Evolutionary conservation across 2,888 invertebrate species (phyloP), one percentile per base, ranked within the genome.

Genomic region (Oscheius sp.): DNA sequence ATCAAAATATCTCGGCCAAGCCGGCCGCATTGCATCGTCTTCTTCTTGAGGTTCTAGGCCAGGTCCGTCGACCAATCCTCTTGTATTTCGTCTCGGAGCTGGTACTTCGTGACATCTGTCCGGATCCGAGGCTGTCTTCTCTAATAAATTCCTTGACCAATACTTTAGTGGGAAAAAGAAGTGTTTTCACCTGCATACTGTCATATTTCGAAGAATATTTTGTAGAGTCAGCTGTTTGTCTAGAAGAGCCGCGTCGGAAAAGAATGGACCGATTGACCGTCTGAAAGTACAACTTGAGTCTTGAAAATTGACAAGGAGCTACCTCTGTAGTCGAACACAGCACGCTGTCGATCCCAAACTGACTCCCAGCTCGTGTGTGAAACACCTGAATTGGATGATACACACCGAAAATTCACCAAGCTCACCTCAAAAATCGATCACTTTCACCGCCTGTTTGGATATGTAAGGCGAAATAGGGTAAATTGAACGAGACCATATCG

Each of bases 381-480:
- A 85, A 0, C 92, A 91, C 89, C 93, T 93, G 21, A 96, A 42
- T 7, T 5, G 42, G 90, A 76, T 32, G 13, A 32, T 48, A 21
- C 5, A 7, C 35, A 57, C 58, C n/a, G 48, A 13, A 57, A 48
- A 37, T 32, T 37, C 57, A 37, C 10, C 7, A 33, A 50, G 13
- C 4, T 33, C 35, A 97, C 89, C 93, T 93, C 29, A 98, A 90
- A 75, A 81, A 87, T 35, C 78, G 75, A 80, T 94, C 94, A 84
- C 93, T 92, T 90, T 96, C 96, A 90, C 96, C 96, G 35, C 95
- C 92, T 51, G 93, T 92, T 89, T 95, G 94, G 42, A 97, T 91
- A 91, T 96, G 96, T 88, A 98, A 90, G 13, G 93, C 94, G 88
- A 97, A 96, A 82, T 94, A 91, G 0, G 97, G 97, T 13, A 93